These are phyloP conservation scores for Esox lucius DNA, from an alignment of 2,797 vertebrate species.

Conservation along the genomic window DNA sequence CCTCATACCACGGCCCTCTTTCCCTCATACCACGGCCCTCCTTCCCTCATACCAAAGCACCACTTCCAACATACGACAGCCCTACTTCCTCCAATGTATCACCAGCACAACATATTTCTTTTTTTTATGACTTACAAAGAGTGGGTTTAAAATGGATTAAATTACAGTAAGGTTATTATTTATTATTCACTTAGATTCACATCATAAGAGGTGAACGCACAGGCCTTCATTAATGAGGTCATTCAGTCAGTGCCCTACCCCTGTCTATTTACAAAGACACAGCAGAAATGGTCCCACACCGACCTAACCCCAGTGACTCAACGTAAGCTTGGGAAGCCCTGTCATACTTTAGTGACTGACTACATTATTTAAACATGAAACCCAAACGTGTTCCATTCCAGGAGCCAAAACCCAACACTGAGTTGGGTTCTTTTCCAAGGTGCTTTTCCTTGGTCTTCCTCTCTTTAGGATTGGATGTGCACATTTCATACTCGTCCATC, in stretches of 20 bases:
- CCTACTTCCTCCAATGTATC: no score
- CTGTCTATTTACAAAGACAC: neutral
- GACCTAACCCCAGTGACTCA: conserved; percentile 19
- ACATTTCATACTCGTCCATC: conserved; percentile 41
- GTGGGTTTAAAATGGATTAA: no score
- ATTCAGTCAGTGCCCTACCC: conserved; percentile 13
- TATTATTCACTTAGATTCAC: conserved; percentile 15
- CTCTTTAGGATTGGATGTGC: conserved; percentile 38
- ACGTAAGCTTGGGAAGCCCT: conserved; percentile 20
- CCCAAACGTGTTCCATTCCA: conserved; percentile 21
- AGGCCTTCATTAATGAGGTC: conserved; percentile 50
- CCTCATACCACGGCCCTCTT: no score
- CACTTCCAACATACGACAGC: no score
- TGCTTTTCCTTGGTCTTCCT: conserved; percentile 7
- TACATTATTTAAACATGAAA: conserved; percentile 45
- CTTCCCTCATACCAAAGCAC: no score
- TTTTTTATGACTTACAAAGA: no score
- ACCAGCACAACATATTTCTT: no score
- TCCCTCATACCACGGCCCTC: no score
- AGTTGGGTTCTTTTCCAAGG: conserved; percentile 21
- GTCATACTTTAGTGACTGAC: conserved; percentile 35
- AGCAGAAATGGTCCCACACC: conserved; percentile 33
- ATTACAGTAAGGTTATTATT: no score
- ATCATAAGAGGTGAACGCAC: conserved; percentile 42
- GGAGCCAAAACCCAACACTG: conserved; percentile 36